phyloP scores from a whole-genome alignment of 2,113 vertebrate species.

The Tichodroma muraria region DNA sequence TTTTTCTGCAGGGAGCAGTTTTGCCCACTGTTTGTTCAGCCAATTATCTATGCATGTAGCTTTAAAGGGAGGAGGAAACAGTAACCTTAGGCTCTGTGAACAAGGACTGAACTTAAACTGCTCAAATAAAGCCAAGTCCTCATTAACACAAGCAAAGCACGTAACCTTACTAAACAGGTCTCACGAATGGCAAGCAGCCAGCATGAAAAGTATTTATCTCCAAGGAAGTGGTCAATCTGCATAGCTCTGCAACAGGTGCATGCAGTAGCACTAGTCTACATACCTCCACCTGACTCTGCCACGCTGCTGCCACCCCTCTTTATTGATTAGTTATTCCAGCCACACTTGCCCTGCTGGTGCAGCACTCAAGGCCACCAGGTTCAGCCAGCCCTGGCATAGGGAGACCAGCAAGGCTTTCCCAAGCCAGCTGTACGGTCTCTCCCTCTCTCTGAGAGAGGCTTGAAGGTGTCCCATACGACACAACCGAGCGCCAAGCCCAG shows the following conservation, averaged over 20 bases:
- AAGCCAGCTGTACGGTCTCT: background rate
- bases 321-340: background rate
- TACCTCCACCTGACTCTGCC: background rate
- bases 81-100: slow-evolving; percentile 23
- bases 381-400: background rate
- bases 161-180: background rate
- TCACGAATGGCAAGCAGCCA: background rate
- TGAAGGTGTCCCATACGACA: background rate
- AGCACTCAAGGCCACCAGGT: background rate
- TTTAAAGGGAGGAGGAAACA: background rate
- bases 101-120: background rate
- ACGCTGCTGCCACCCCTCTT: background rate
- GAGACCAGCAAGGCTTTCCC: background rate
- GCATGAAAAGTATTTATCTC: background rate
- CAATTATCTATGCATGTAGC: slow-evolving; percentile 38
- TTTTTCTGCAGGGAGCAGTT: slow-evolving; percentile 41
- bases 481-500: rapidly evolving
- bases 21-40: slow-evolving; percentile 48
- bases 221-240: background rate
- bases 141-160: slow-evolving; percentile 13
- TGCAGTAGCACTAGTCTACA: background rate
- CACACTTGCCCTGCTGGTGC: background rate
- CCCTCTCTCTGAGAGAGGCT: background rate
- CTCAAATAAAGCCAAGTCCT: background rate
- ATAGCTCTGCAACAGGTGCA: background rate